Base-by-base conservation (phyloP, 2,797 vertebrate genomes). In the Malurus splendens region DNA sequence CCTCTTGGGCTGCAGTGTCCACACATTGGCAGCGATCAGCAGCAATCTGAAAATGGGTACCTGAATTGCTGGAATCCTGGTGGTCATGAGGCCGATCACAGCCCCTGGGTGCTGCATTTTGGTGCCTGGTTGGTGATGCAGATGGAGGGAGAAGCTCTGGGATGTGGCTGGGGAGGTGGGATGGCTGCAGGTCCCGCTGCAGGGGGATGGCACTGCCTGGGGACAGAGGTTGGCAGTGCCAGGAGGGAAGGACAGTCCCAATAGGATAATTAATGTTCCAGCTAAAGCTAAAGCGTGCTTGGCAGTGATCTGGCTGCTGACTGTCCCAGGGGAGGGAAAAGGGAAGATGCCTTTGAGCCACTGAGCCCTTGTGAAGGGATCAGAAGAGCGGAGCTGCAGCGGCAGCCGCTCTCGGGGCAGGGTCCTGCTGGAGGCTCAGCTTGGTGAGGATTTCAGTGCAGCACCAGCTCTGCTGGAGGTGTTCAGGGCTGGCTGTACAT, bases 111-210 rank as follows among this genome's bases (percentile, higher is more conserved):
- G 65, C 76, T 72, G 55, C 76, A 68, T 25, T 10, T 60, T 39
- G 52, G 44, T 80, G 6, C 32, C 65, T 50, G 70, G 25, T 0
- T 22, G 70, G 74, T 12, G 30, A 1, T 22, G 65, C 61, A 64
- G 38, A 3, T 11, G 23, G 1, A 2, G 13, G 17, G 67, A 52
- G 19, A 27, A 13, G 50, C 0, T 0, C 55, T 60, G 74, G 72
- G 78, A 48, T 13, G 47, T 9, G 39, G 44, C 66, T 75, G 79
- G 18, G 1, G 4, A 32, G 55, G 56, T 10, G 7, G 61, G 20
- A 60, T 3, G 23, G 18, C 6, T 27, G 48, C 19, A 4, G 44
- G 14, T 6, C 47, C 14, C 6, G 60, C 79, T 55, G 66, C 65
- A 24, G 86, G 15, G 25, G 72, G 54, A 3, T 13, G 70, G 55